Percentiles rank a stretch among this genome's conserved stretches.
These are phyloP conservation scores for Lepus timidus DNA, from an alignment of 2,113 vertebrate species.

Conservation along the genomic window DNA sequence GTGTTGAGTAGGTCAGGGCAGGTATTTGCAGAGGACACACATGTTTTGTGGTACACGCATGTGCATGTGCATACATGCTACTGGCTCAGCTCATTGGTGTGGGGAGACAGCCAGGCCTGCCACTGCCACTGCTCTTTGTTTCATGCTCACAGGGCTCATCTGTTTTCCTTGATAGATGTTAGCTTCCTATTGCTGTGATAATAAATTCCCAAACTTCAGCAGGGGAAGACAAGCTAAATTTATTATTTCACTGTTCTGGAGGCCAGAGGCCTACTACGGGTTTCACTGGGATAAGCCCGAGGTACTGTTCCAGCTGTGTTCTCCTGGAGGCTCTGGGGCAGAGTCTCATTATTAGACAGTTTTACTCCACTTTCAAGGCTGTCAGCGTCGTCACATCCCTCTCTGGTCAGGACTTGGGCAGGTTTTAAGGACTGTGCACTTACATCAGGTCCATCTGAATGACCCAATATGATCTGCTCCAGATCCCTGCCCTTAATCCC, in stretches of 20 bases:
- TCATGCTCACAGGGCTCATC: not conserved
- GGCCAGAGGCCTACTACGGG: not conserved
- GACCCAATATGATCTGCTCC: not conserved
- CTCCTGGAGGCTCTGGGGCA: no score
- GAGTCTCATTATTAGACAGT: not conserved
- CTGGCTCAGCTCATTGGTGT: not conserved
- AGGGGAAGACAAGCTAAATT: not conserved
- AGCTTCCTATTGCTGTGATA: not conserved
- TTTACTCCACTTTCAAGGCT: not conserved
- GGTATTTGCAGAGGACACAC: not conserved
- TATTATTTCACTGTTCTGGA: not conserved
- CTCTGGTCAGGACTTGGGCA: not conserved
- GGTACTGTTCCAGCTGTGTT: no score
- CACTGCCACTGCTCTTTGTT: not conserved
- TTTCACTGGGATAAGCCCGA: not conserved
- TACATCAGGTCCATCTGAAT: not conserved
- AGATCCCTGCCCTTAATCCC: not conserved
- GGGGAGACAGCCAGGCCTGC: not conserved
- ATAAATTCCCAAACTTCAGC: not conserved
- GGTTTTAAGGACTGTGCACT: not conserved
- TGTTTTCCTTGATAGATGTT: not conserved
- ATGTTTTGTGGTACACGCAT: rapidly evolving
- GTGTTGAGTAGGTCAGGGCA: not conserved
- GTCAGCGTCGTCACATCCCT: no score
- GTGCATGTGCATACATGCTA: not conserved